phyloP scores from a whole-genome alignment of 1,140 invertebrate genomes.

The Potamilus streckersoni region DNA sequence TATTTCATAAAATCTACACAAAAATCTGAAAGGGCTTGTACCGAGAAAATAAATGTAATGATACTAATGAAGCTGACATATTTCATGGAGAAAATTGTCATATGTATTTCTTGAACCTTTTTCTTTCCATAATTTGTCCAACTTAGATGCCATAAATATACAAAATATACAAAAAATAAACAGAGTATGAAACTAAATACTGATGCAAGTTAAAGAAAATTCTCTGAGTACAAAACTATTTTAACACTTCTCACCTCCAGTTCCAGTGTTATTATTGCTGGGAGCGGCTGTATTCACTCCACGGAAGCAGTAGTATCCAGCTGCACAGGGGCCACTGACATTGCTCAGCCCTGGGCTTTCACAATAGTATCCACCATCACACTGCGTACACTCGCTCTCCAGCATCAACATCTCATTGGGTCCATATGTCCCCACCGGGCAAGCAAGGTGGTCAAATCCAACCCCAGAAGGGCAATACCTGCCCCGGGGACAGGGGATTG shows the following conservation, averaged over 20 bases:
- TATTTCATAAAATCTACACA: no score
- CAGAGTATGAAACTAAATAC: no score
- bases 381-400: constrained; percentile 55
- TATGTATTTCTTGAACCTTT: no score
- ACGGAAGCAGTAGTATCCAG: constrained; percentile 59
- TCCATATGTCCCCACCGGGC: constrained; percentile 56
- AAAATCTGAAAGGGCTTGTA: no score
- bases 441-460: constrained; percentile 55
- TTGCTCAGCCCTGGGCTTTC: constrained; percentile 44
- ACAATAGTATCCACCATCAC: constrained; percentile 62
- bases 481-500: constrained; percentile 58
- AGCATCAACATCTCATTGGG: constrained; percentile 41
- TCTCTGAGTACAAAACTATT: no score
- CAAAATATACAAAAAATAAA: no score
- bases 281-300: constrained; percentile 59
- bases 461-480: constrained; percentile 54
- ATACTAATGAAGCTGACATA: no score
- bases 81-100: no score
- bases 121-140: no score
- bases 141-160: no score
- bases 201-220: no score
- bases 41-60: no score
- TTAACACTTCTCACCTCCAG: constrained; percentile 49
- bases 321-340: constrained; percentile 47
- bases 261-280: constrained; percentile 60